These are phyloP conservation scores for Cheilosia vernalis DNA, from an alignment of 2,888 invertebrate genomes.

Conservation along the genomic window DNA sequence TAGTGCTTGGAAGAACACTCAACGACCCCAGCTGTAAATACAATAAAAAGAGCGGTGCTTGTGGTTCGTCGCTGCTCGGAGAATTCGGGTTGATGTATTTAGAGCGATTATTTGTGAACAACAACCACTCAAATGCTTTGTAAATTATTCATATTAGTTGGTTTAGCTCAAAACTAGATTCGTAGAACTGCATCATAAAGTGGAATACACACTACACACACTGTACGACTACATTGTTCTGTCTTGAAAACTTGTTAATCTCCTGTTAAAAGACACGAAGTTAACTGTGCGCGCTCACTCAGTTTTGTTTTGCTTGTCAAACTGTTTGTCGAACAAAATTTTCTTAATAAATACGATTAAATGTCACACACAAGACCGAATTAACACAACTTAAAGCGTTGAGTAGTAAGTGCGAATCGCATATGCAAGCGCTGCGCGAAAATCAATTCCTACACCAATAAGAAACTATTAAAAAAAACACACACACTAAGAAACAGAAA, in stretches of 20 bases:
- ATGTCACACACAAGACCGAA: constrained; percentile 21
- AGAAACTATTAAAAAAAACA: constrained; percentile 13
- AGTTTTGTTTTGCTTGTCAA: constrained; percentile 34
- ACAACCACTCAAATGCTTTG: constrained; percentile 56
- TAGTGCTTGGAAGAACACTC: too few species aligned
- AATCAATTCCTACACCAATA: constrained; percentile 13
- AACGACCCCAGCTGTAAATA: too few species aligned
- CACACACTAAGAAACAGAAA: constrained; percentile 52
- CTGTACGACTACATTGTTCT: constrained; percentile 59
- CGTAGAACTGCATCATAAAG: constrained; percentile 47
- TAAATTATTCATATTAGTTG: constrained; percentile 47
- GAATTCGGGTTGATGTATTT: background rate
- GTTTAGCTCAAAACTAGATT: constrained; percentile 26
- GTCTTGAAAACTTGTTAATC: constrained; percentile 47
- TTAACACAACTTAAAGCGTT: constrained; percentile 43
- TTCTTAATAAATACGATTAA: background rate
- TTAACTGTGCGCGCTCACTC: constrained; percentile 42
- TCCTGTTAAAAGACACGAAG: constrained; percentile 17
- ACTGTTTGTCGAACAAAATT: constrained; percentile 42
- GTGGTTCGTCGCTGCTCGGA: too few species aligned
- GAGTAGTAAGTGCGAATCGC: constrained; percentile 39
- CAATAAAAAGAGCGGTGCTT: background rate
- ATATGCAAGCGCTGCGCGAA: constrained; percentile 36
- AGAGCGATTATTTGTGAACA: background rate
- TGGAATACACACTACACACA: constrained; percentile 30